Base-by-base conservation (phyloP, 2,888 invertebrate genomes). In the Epinotia nisella region DNA sequence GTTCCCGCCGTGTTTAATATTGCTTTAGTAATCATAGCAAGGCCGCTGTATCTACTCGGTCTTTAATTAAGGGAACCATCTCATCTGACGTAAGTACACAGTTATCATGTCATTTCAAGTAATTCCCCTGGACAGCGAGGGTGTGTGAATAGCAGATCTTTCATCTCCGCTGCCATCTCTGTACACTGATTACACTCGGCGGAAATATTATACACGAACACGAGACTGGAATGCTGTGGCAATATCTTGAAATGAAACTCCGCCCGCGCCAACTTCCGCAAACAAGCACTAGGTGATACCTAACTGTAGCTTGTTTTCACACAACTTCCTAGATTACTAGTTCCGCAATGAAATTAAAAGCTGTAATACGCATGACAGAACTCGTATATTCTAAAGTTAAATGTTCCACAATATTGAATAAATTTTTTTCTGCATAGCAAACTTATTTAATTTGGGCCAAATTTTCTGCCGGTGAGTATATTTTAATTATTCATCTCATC, bases 201-300 rank as follows among this genome's bases (percentile, higher is more conserved):
- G 69, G 73, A 69, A 69, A 73, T 73, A 73, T 73, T 69, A 69
- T 73, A 73, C 69, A 73, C 62, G 17, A 51, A 29, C 49, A 49
- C 70, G 62, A 70, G 49, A 19, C 68, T 41, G 58, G 68, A 73
- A 73, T 69, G 68, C 58, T 39, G 68, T 21, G 72, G 72, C 82
- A 85, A 85, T 85, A 83, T 84, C 81, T 83, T 77, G 78, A 83
- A 84, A 87, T 85, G 81, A 85, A 84, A 82, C 79, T 79, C 76
- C 77, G 76, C 78, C 76, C 73, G 76, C 68, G 72, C 76, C 76
- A 82, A 81, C 81, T 81, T 82, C 81, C 80, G 81, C 82, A 81
- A 83, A 80, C 81, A 81, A 81, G 77, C 80, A 53, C 51, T 55
- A 45, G 66, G 72, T 58, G 67, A 72, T 51, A 67, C 62, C 67